Base-by-base conservation (phyloP, 2,888 invertebrate genomes). In the Mesorhabditis spiculigera region DNA sequence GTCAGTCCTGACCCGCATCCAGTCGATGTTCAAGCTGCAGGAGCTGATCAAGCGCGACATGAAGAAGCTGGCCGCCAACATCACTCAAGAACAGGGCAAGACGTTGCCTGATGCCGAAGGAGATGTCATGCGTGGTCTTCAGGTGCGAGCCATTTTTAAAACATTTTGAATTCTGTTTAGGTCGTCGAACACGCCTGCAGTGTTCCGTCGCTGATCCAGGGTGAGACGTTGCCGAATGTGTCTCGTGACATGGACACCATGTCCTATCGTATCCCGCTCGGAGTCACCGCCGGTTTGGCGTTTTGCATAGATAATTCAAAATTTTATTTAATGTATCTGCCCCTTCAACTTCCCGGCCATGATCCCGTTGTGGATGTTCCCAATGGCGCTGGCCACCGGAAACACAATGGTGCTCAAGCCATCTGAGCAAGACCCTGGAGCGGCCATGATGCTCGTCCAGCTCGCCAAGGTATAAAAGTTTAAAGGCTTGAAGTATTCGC, bases 91-190 rank as follows among this genome's bases (percentile, higher is more conserved):
- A 86, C 97, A 98, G 88, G 98, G 98, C 69, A 98, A 98, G 87
- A 98, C 98, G 0, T 89, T 94, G 75, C 91, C 91, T 10, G 98
- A 98, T 88, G 97, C 98, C 0, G 95, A 97, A 87, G 98, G 98
- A 61, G 98, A 99, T 88, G 96, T 98, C 4, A 90, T 94, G 72
- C 90, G 98, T 86, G 98, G 98, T 73, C 90, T 98, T 73, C 98
- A 85, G 72, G 79, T 82, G 28, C 45, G 62, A 43, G n/a, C n/a
- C n/a, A 13, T 13, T 4, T 58, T 58, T 58, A 13, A 58, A 13
- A 13, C n/a, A 13, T 28, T 28, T 44, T n/a, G 68, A 64, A 42
- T 64, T 13, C 61, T 45, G 16, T 75, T 65, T 70, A 97, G 91
- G 93, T 95, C 62, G 96, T 98, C 66, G 98, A 99, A 86, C 94